Base-by-base conservation (phyloP, 2,888 invertebrate genomes). In the Nasonia oneida region DNA sequence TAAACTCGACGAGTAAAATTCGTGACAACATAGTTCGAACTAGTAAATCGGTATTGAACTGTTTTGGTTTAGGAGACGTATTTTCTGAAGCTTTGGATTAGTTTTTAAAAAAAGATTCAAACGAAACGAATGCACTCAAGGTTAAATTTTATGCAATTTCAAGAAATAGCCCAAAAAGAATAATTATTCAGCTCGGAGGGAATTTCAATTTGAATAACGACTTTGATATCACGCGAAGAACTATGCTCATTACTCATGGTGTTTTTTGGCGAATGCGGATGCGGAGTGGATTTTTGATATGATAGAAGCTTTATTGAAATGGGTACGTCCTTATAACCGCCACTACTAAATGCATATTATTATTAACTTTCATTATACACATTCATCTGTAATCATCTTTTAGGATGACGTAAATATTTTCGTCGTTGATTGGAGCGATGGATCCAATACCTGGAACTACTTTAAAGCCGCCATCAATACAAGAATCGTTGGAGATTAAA, bases 331-430 rank as follows among this genome's bases (percentile, higher is more conserved):
- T 4, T n/a, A 12, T 42, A 6, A 12, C 0, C 5, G 6, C 42
- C 42, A n/a, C 23, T 23, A 8, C n/a, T n/a, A 42, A 42, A 71
- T 8, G 1, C 8, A 42, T 12, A n/a, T n/a, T 8, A n/a, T 73
- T 15, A 73, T 42, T 73, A 42, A 2, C 18, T 18, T 2, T 71
- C 15, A 39, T 71, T 71, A 23, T 71, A 23, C 5, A 2, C 23
- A 10, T 29, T 29, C 1, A 29, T 29, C 29, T 29, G 29, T 29
- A 29, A 61, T 61, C 61, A 10, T 61, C 5, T 61, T 79, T 67
- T 14, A 96, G 96, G 94, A 91, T 0, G 95, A 96, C 87, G 94
- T 95, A 0, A 96, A 96, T 88, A 94, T 96, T 0, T 94, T 96
- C 50, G 93, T 95, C 0, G 95, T 95, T 2, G 96, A 96, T 89